Base-by-base conservation (phyloP, 35 echinoderm and acorn worm species). In the Ophiothrix spiculata region DNA sequence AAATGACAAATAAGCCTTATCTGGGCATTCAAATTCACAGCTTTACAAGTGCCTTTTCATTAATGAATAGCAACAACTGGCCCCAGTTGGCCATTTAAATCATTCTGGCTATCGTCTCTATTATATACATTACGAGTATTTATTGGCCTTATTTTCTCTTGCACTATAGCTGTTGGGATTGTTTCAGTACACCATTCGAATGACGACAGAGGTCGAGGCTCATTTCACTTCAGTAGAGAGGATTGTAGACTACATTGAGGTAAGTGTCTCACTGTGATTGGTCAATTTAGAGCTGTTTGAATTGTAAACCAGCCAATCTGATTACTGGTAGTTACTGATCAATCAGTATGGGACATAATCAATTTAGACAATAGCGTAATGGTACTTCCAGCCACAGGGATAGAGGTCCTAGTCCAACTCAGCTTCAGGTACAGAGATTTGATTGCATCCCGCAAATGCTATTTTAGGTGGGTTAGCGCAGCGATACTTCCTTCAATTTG, bases 171-270 rank as follows among this genome's bases (percentile, higher is more conserved):
- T 95, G 39, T 95, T 83, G 39, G 93, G 93, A 0, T 81, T 87
- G 31, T 60, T 95, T 4, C 93, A 95, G 75, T 76, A 88, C 28
- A 90, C 81, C 39, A 69, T 95, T 32, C 31, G 84, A 1, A 73
- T 81, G n/a, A 34, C 40, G 15, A 95, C 88, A 14, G 88, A 95
- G 80, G 84, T 88, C 19, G 93, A 95, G 63, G 90, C 88, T 42
- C 82, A 78, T 64, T 95, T 95, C 79, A 75, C 90, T 36, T 88
- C 93, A 6, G 93, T 88, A 19, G 88, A 95, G 77, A 95, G 93
- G 78, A 87, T 95, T 88, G 32, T 95, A 31, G 85, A 95, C 25
- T 95, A 95, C 40, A 85, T 95, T 39, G 38, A 90, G 85, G 93
- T 95, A 91, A 77, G 45, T 8, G 45, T 11, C 45, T 11, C 8